These are phyloP conservation scores for Galeopsomyia nigrocyanea DNA, from an alignment of 2,888 invertebrate species.

Conservation along the genomic window DNA sequence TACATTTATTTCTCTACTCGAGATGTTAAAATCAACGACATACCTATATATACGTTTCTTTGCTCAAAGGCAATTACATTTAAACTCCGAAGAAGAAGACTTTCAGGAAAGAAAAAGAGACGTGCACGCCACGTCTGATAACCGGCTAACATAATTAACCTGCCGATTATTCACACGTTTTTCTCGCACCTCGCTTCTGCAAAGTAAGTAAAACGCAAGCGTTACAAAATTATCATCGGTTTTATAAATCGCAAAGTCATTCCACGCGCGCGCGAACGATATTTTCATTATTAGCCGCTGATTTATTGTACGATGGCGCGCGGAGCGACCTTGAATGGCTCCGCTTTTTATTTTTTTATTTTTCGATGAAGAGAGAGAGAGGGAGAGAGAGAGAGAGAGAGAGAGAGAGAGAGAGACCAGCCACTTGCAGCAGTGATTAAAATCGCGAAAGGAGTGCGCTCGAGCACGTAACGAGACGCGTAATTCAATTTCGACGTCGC, in stretches of 20 bases:
- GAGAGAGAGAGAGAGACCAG: background rate
- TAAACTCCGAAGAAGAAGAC: background rate
- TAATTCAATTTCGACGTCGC: conserved; percentile 36
- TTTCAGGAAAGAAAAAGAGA: background rate
- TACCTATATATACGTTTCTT: no score
- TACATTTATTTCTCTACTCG: no score
- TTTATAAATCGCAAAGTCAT: background rate
- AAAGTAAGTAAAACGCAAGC: background rate
- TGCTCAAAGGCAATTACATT: no score
- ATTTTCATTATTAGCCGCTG: conserved; percentile 36
- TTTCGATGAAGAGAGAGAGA: conserved; percentile 10
- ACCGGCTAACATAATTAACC: conserved; percentile 26
- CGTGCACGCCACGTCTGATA: conserved; percentile 1
- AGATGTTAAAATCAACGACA: no score
- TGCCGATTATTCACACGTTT: conserved; percentile 11
- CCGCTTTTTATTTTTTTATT: background rate
- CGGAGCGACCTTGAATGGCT: background rate
- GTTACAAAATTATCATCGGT: conserved; percentile 13
- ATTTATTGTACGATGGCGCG: conserved; percentile 26
- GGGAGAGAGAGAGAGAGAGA: background rate
- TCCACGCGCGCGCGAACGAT: conserved; percentile 1
- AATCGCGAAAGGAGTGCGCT: background rate
- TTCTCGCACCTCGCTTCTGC: no score
- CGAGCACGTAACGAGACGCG: conserved; percentile 18
- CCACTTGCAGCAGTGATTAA: background rate